phyloP scores from a whole-genome alignment of 30 jellyfish, hydroid and myxozoan genomes.

The Hydra vulgaris region DNA sequence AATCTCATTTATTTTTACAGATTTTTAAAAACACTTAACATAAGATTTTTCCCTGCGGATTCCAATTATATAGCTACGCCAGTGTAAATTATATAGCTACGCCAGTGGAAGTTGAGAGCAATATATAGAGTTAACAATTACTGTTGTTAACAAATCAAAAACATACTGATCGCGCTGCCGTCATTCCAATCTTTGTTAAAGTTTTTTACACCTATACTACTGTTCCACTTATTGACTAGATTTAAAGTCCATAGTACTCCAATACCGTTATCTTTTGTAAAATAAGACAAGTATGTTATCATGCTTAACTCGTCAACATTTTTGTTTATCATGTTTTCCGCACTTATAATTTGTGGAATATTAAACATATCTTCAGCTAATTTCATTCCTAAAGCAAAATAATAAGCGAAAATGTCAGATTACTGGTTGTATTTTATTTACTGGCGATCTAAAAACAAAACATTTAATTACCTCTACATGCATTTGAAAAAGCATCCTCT shows the following conservation, averaged over 20 bases:
- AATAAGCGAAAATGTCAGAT: background rate
- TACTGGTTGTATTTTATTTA: too few relatives aligned
- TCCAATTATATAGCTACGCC: too few relatives aligned
- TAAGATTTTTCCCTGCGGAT: too few relatives aligned
- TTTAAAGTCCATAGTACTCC: constrained; percentile 69
- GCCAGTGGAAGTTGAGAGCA: too few relatives aligned
- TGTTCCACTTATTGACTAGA: constrained; percentile 48
- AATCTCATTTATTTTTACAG: too few relatives aligned
- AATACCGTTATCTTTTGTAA: constrained; percentile 83
- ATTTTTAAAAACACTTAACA: too few relatives aligned
- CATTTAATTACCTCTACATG: constrained; percentile 14
- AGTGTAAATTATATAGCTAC: too few relatives aligned
- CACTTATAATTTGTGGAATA: constrained; percentile 62
- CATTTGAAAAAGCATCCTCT: constrained; percentile 49
- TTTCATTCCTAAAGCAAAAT: constrained; percentile 43
- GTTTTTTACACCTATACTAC: constrained; percentile 41
- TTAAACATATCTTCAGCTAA: constrained; percentile 65
- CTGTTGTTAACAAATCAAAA: background rate
- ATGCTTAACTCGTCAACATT: constrained; percentile 87
- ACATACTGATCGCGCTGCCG: constrained; percentile 78
- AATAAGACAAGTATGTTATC: constrained; percentile 90
- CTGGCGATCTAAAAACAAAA: background rate
- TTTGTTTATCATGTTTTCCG: constrained; percentile 82
- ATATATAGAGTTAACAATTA: too few relatives aligned
- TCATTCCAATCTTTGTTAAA: constrained; percentile 96